A percentile compares a stretch with the other conserved stretches of the same genome.
Evolutionary conservation across 2,797 vertebrate species (phyloP).

Genomic region (Sebastes flavidus): DNA sequence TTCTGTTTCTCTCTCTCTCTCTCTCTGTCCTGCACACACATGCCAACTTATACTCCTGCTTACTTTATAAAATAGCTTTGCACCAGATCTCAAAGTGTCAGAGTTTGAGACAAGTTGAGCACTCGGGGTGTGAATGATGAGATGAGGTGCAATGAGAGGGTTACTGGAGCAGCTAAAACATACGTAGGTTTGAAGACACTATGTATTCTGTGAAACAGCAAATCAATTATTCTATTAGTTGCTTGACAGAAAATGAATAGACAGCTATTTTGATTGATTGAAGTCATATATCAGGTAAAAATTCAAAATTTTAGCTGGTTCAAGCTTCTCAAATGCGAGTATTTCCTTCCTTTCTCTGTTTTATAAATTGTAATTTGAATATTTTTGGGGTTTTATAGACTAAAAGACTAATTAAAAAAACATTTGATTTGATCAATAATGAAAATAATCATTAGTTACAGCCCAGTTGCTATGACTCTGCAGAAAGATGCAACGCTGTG

Average conservation of each 20-base stretch:
- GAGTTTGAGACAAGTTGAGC: slow-evolving; percentile 1
- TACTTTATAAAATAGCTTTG: neutral
- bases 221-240: neutral
- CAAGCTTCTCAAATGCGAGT: neutral
- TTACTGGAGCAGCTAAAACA: neutral
- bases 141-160: neutral
- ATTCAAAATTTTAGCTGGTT: neutral
- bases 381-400: neutral
- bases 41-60: neutral
- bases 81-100: neutral
- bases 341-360: neutral
- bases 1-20: neutral
- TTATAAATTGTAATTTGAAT: neutral
- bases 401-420: neutral
- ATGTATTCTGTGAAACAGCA: neutral
- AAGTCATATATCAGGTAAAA: neutral
- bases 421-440: neutral
- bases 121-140: neutral
- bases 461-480: neutral
- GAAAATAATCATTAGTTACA: neutral
- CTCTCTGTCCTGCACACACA: neutral
- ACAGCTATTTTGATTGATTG: neutral
- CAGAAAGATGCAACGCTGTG: neutral
- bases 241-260: neutral
- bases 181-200: neutral